phyloP scores from a whole-genome alignment of 1,140 invertebrate species.

The Microvelia longipes region DNA sequence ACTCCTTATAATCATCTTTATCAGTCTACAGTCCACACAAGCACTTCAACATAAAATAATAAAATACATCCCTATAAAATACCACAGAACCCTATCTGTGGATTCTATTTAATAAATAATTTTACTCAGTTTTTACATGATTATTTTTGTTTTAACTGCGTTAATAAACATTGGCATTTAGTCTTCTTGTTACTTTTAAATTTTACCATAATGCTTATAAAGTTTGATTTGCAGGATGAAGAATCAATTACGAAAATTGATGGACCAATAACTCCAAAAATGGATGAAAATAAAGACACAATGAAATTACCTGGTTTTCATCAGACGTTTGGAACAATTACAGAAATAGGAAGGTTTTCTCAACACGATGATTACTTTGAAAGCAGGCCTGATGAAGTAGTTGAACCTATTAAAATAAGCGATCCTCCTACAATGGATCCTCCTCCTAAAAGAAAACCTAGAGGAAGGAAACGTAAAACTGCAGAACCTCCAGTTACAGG shows the following conservation, averaged over 20 bases:
- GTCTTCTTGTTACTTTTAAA: no score
- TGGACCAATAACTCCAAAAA: neutral
- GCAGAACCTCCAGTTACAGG: slow-evolving; percentile 10
- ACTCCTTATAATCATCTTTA: no score
- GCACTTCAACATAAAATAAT: no score
- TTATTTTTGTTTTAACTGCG: no score
- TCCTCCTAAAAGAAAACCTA: slow-evolving; percentile 9
- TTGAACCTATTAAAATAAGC: slow-evolving; percentile 9
- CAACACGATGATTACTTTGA: slow-evolving; percentile 35
- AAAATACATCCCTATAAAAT: no score
- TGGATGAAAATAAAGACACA: slow-evolving; percentile 13
- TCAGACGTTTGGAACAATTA: slow-evolving; percentile 53
- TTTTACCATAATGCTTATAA: neutral
- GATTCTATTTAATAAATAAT: no score
- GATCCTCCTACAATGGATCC: slow-evolving; percentile 3
- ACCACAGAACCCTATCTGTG: no score
- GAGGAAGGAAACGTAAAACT: slow-evolving; percentile 15
- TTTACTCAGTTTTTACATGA: no score
- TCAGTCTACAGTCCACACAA: no score
- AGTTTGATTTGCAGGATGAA: slow-evolving; percentile 12
- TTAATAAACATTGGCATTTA: no score
- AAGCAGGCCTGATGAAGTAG: slow-evolving; percentile 14
- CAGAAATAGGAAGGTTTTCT: slow-evolving; percentile 54
- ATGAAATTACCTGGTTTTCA: slow-evolving; percentile 51
- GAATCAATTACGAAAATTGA: slow-evolving; percentile 9